These are phyloP conservation scores for Delphinapterus leucas DNA, from an alignment of 2,113 vertebrate species.

Conservation along the genomic window DNA sequence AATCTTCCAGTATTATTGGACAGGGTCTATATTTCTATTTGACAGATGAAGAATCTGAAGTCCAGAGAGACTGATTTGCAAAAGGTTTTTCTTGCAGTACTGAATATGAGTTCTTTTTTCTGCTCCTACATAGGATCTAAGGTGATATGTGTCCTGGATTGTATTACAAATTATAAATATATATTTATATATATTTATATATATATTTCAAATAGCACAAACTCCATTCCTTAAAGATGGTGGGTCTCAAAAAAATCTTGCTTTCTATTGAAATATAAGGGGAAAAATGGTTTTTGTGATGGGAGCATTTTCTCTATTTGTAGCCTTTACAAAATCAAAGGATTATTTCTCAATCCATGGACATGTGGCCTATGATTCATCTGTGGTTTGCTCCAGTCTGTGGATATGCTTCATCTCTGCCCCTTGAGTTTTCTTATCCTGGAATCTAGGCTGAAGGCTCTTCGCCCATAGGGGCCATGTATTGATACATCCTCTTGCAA, in stretches of 20 bases:
- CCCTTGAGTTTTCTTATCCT: background rate
- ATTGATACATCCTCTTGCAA: background rate
- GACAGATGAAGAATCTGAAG: background rate
- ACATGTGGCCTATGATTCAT: background rate
- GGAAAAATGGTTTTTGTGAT: background rate
- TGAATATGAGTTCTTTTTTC: background rate
- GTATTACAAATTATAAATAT: background rate
- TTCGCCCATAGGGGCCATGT: too few relatives aligned
- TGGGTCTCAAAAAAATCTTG: background rate
- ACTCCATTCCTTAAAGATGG: background rate
- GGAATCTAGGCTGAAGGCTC: background rate
- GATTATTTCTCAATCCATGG: background rate
- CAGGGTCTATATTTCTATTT: background rate
- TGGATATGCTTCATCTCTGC: background rate
- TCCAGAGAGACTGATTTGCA: background rate
- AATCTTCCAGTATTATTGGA: background rate
- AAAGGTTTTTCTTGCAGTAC: background rate
- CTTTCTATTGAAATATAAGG: background rate
- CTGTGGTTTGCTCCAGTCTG: background rate
- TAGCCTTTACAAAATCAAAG: background rate
- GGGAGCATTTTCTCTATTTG: background rate
- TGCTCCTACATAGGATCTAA: background rate
- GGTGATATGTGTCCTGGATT: background rate
- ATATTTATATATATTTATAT: background rate
- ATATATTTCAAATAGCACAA: background rate